Evolutionary conservation across 2,888 invertebrate species (phyloP).

Genomic region (Zele albiditarsus): DNA sequence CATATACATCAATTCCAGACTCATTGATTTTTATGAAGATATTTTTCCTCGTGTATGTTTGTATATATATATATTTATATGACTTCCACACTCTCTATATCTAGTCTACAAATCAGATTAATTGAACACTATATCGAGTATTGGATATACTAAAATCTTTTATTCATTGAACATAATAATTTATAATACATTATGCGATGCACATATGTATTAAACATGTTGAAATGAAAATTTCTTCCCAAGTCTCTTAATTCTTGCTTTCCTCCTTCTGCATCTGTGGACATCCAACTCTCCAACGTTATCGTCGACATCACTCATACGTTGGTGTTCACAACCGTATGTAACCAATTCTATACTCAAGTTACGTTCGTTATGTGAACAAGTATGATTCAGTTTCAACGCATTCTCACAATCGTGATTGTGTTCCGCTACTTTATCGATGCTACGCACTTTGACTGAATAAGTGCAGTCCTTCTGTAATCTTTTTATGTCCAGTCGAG

Average conservation of each 20-base stretch:
- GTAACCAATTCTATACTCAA: slow-evolving; percentile 59
- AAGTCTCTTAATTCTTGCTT: slow-evolving; percentile 52
- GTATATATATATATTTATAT: too few species aligned
- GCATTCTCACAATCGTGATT: slow-evolving; percentile 5
- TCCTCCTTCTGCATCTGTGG: slow-evolving; percentile 55
- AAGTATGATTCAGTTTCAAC: slow-evolving; percentile 31
- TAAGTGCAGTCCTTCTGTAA: slow-evolving; percentile 59
- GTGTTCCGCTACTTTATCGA: slow-evolving; percentile 37
- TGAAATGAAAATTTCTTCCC: slow-evolving; percentile 16
- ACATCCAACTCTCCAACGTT: slow-evolving; percentile 37
- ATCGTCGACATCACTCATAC: slow-evolving; percentile 29
- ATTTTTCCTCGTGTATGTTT: not conserved
- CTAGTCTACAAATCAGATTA: not conserved
- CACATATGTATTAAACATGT: not conserved
- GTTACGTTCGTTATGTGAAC: slow-evolving; percentile 50
- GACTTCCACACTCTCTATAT: not conserved
- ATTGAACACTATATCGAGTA: not conserved
- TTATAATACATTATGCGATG: not conserved
- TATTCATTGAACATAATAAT: not conserved
- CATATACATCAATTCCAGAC: too few species aligned
- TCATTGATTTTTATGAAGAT: not conserved
- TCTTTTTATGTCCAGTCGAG: slow-evolving; percentile 56
- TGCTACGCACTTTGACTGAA: slow-evolving; percentile 54
- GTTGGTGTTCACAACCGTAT: slow-evolving; percentile 53
- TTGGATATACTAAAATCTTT: not conserved